phyloP scores from a whole-genome alignment of 2,888 invertebrate genomes.

The Hypsopygia costalis region DNA sequence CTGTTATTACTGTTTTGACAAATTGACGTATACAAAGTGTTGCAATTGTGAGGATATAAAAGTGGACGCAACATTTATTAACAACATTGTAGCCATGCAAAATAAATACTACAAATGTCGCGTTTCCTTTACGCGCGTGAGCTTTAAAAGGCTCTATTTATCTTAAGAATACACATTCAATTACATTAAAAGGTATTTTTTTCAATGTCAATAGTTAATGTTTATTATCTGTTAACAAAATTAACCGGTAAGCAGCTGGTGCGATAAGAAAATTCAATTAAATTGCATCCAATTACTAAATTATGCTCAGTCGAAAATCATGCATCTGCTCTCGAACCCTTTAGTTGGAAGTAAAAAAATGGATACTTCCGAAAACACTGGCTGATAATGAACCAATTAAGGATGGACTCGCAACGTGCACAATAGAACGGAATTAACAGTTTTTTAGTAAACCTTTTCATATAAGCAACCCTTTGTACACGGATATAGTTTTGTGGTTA shows the following conservation, averaged over 20 bases:
- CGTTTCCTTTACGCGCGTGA: neutral
- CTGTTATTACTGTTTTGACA: too few relatives aligned
- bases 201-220: constrained; percentile 4
- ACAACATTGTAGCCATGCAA: neutral
- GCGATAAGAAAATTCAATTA: constrained; percentile 49
- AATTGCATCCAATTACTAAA: constrained; percentile 43
- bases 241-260: constrained; percentile 23
- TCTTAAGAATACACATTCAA: neutral
- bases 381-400: constrained; percentile 61
- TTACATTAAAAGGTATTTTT: constrained; percentile 6
- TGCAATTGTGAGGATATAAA: too few relatives aligned
- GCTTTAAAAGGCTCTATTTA: neutral
- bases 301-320: constrained; percentile 59
- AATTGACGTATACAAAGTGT: too few relatives aligned
- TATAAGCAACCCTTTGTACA: constrained; percentile 16
- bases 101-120: too few relatives aligned
- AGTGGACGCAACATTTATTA: neutral
- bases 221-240: constrained; percentile 5
- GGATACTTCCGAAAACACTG: constrained; percentile 37
- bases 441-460: constrained; percentile 19
- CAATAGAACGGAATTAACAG: constrained; percentile 36
- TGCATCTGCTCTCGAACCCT: constrained; percentile 69
- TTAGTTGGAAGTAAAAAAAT: constrained; percentile 25
- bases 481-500: neutral
- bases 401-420: constrained; percentile 30